These are phyloP conservation scores for Lagodon rhomboides DNA, from an alignment of 2,797 vertebrate species.

Conservation along the genomic window DNA sequence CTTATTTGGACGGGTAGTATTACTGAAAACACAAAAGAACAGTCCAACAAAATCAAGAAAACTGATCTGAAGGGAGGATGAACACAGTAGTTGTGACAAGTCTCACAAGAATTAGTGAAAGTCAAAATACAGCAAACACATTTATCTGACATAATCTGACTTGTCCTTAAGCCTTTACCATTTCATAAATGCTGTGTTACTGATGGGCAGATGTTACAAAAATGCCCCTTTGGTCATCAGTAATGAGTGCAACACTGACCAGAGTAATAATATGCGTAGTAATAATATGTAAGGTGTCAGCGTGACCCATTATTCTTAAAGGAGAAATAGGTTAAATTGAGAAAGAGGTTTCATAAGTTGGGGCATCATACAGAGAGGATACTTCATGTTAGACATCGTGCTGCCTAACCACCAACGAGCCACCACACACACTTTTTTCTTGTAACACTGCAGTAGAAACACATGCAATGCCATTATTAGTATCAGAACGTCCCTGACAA, in stretches of 20 bases:
- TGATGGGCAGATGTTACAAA: not conserved
- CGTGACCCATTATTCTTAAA: not conserved
- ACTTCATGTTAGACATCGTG: not conserved
- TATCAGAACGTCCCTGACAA: not conserved
- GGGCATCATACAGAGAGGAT: not conserved
- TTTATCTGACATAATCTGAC: not conserved
- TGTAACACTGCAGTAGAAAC: not conserved
- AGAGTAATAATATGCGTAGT: too few species aligned
- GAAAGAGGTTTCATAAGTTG: not conserved
- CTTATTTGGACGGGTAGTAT: not conserved
- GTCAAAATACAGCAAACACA: not conserved
- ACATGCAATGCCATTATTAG: not conserved
- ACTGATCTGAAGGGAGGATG: not conserved
- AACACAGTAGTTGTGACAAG: not conserved
- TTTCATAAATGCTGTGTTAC: not conserved
- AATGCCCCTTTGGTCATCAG: not conserved
- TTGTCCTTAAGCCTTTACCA: not conserved
- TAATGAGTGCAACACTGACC: not conserved
- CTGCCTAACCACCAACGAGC: not conserved
- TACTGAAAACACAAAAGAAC: not conserved
- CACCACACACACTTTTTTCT: not conserved
- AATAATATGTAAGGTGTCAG: not conserved
- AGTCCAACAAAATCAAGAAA: not conserved
- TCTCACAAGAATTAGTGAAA: not conserved
- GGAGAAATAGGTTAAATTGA: not conserved